Evolutionary conservation across 2,888 invertebrate species (phyloP).

Genomic region (Pristionchus japonicus): DNA sequence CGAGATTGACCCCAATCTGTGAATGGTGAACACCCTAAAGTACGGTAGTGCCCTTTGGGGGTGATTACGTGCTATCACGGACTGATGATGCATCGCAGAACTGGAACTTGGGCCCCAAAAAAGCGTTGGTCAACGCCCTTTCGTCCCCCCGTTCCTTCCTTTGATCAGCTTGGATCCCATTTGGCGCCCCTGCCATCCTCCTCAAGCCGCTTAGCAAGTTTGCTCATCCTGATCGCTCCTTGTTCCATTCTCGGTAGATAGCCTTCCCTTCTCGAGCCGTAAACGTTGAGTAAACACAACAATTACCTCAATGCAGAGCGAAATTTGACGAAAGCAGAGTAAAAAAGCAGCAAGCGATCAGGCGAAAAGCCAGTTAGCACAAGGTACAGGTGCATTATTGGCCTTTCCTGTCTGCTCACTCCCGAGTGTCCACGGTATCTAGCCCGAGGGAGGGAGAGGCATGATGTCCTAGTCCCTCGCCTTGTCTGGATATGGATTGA

Average conservation of each 20-base stretch:
- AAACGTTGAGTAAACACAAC: neutral
- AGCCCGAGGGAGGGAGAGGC: neutral
- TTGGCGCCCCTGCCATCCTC: neutral
- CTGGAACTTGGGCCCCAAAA: neutral
- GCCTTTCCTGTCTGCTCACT: neutral
- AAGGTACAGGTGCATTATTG: constrained; percentile 2
- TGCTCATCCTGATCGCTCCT: neutral
- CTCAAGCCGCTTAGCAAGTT: constrained; percentile 34
- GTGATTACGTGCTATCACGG: neutral
- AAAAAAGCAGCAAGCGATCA: neutral
- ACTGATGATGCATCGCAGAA: constrained; percentile 23
- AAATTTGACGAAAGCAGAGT: neutral
- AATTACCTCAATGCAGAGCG: neutral
- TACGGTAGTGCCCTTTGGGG: constrained; percentile 33
- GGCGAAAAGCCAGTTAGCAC: neutral
- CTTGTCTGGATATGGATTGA: neutral
- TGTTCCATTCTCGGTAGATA: neutral
- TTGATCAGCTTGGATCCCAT: neutral
- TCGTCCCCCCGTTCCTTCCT: neutral
- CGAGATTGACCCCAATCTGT: neutral
- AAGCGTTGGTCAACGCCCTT: constrained; percentile 12
- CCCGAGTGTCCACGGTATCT: neutral
- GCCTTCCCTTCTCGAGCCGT: neutral
- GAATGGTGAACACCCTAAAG: neutral
- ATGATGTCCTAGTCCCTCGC: neutral